phyloP scores from a whole-genome alignment of 2,113 vertebrate genomes.

The Oreocharis arfaki region DNA sequence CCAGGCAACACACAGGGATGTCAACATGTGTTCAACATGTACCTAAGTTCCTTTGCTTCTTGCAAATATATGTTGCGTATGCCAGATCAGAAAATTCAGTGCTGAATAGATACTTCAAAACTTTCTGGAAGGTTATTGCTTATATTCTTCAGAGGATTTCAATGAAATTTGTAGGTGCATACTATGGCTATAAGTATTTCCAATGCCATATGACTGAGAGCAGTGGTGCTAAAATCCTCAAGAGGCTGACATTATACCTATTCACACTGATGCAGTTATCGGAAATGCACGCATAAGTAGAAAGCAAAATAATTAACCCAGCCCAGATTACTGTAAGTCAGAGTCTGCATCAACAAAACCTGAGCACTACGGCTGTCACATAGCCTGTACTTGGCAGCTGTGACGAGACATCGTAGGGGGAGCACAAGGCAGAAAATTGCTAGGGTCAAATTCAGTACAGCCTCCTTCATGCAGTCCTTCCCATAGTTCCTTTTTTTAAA shows the following conservation, averaged over 20 bases:
- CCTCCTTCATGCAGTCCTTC: not conserved
- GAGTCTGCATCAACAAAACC: not conserved
- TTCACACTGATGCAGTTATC: not conserved
- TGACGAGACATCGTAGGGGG: not conserved
- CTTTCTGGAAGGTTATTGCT: not conserved
- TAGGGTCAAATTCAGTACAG: not conserved
- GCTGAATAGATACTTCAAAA: not conserved
- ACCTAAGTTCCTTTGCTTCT: not conserved
- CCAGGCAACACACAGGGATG: not conserved
- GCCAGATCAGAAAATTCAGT: not conserved
- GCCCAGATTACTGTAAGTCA: not conserved
- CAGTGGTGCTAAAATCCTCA: not conserved
- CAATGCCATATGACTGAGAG: not conserved
- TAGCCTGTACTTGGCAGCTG: not conserved
- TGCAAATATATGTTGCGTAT: not conserved
- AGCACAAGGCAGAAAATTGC: not conserved
- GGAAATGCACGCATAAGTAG: not conserved
- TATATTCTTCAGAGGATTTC: not conserved
- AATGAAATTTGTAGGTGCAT: not conserved
- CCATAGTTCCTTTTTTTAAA: not conserved
- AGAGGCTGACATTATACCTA: not conserved
- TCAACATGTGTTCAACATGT: not conserved
- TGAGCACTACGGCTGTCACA: not conserved
- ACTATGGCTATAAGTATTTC: not conserved
- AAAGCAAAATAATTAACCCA: not conserved